Conservation (phyloP, 2,888 invertebrate genomes). For the Lepidocyrtinus sp. region DNA sequence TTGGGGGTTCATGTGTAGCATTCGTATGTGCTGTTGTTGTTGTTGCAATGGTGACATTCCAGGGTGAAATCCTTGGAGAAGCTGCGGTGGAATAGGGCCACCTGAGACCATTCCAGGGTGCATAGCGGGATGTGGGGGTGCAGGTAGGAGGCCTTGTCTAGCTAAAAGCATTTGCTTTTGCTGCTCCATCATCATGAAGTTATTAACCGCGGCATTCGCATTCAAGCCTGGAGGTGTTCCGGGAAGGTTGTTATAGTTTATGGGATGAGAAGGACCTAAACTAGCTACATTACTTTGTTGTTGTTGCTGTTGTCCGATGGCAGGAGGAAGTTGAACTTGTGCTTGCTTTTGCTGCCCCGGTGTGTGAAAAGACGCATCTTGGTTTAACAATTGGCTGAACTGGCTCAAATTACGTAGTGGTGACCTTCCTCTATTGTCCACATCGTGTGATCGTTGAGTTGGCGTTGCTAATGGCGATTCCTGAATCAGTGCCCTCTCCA, state of each 20-base stretch:
- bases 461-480: conserved; percentile 46
- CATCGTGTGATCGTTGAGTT: conserved; percentile 20
- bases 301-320: conserved; percentile 26
- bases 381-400: conserved; percentile 17
- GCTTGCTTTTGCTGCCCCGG: conserved; percentile 19
- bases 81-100: conserved; percentile 53
- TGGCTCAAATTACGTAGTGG: conserved; percentile 34
- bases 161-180: conserved; percentile 53
- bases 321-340: conserved; percentile 38
- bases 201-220: conserved; percentile 43
- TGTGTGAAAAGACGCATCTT: neutral
- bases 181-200: conserved; percentile 52
- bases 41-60: conserved; percentile 47
- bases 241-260: conserved; percentile 39
- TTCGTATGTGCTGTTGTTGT: conserved; percentile 64
- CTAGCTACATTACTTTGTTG: conserved; percentile 32
- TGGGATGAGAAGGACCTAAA: conserved; percentile 23
- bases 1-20: conserved; percentile 63
- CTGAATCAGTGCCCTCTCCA: conserved; percentile 66
- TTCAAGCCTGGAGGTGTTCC: conserved; percentile 34
- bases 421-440: conserved; percentile 27
- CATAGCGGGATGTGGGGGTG: conserved; percentile 34
- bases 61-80: conserved; percentile 58
- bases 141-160: conserved; percentile 49
- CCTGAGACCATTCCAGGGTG: conserved; percentile 52